Conservation (phyloP, 2,797 vertebrate species). For the Cynopterus sphinx region DNA sequence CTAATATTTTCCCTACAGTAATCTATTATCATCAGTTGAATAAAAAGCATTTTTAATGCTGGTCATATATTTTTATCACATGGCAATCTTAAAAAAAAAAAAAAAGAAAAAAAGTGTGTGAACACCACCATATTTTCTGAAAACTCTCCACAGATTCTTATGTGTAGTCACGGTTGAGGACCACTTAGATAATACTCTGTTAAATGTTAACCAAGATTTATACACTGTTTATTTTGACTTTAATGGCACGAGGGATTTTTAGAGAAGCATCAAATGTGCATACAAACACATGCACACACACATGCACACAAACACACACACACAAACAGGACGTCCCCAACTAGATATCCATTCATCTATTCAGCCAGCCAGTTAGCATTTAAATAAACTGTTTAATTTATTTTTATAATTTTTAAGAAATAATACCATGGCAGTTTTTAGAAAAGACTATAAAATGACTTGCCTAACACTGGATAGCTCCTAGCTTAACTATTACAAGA, state of each 20-base stretch:
- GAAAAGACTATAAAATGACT: background rate
- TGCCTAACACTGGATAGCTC: background rate
- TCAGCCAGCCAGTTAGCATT: background rate
- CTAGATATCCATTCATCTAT: background rate
- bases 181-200: background rate
- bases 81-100: background rate
- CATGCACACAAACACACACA: background rate
- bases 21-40: background rate
- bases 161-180: background rate
- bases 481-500: background rate
- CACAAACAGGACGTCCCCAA: background rate
- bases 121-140: background rate
- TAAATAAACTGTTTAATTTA: background rate
- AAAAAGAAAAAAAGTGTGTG: background rate
- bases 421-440: conserved; percentile 18
- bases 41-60: background rate
- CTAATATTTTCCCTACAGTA: background rate
- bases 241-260: background rate
- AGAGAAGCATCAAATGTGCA: background rate
- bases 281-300: background rate
- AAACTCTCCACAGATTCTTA: background rate
- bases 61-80: background rate
- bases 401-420: background rate
- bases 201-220: background rate
- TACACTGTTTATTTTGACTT: background rate